phyloP scores from a whole-genome alignment of 2,113 vertebrate species.

The Phaetusa simplex region DNA sequence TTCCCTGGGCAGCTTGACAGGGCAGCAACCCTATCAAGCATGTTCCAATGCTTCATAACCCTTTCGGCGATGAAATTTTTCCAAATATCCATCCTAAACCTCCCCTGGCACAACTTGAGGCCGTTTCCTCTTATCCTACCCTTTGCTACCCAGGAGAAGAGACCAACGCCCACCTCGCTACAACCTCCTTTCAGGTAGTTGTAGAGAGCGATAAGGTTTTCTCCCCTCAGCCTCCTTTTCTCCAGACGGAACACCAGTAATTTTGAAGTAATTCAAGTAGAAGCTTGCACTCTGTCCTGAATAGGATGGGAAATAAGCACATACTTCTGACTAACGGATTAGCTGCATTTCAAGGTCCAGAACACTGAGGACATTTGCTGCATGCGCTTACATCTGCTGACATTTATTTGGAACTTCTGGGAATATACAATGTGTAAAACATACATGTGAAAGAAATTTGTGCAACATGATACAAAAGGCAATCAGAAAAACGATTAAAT shows the following conservation, averaged over 20 bases:
- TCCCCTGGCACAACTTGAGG: neutral
- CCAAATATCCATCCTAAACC: neutral
- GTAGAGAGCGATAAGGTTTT: neutral
- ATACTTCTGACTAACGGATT: neutral
- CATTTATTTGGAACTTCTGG: neutral
- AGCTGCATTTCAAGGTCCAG: neutral
- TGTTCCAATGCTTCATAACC: neutral
- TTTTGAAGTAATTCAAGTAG: neutral
- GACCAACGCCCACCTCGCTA: neutral
- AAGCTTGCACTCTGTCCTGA: neutral
- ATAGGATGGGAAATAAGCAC: neutral
- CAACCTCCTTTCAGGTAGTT: neutral
- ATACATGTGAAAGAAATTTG: neutral
- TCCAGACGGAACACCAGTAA: neutral
- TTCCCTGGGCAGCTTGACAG: neutral
- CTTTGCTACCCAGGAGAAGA: neutral
- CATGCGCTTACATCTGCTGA: neutral
- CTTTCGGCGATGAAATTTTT: neutral
- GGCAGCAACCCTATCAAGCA: too few relatives aligned
- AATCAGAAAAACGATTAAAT: neutral
- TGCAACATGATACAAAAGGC: neutral
- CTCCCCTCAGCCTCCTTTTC: neutral
- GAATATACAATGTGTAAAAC: neutral
- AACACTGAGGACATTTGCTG: neutral
- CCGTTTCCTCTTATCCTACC: neutral